These are phyloP conservation scores for Carterocephalus palaemon DNA, from an alignment of 2,888 invertebrate species.

Conservation along the genomic window DNA sequence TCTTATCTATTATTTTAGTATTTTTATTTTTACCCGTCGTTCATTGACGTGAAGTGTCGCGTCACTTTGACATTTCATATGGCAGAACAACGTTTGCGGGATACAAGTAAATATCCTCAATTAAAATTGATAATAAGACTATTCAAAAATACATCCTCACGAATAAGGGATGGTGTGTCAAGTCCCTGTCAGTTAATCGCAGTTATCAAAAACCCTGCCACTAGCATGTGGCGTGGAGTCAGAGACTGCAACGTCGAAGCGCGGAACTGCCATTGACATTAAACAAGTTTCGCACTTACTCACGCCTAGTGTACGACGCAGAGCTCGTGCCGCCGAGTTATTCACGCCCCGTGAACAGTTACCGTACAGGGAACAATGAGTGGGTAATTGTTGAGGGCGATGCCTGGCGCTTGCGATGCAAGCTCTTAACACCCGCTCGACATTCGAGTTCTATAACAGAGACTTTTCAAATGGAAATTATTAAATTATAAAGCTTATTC, in stretches of 20 bases:
- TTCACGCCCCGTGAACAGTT: slow-evolving; percentile 14
- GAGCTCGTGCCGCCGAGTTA: slow-evolving; percentile 8
- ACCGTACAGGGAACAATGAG: slow-evolving; percentile 14
- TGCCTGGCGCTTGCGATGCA: slow-evolving; percentile 2
- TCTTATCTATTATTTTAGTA: too few species aligned
- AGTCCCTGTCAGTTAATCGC: slow-evolving; percentile 17
- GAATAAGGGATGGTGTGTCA: slow-evolving; percentile 3
- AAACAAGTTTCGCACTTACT: slow-evolving; percentile 16
- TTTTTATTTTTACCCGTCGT: too few species aligned
- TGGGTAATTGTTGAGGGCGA: slow-evolving; percentile 11
- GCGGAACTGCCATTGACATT: slow-evolving; percentile 21
- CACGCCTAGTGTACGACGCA: slow-evolving; percentile 6
- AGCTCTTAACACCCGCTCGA: neutral
- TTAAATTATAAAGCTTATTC: too few species aligned
- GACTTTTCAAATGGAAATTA: too few species aligned
- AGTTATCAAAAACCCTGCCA: slow-evolving; percentile 6
- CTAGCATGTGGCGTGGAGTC: slow-evolving; percentile 10
- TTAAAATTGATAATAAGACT: too few species aligned
- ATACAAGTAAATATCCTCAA: too few species aligned
- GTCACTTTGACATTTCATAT: too few species aligned
- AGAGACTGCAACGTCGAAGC: slow-evolving; percentile 11
- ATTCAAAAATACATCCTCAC: slow-evolving; percentile 11
- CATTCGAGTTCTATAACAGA: neutral
- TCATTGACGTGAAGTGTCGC: too few species aligned
- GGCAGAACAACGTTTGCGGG: too few species aligned